These are phyloP conservation scores for Bombus affinis DNA, from an alignment of 1,140 invertebrate genomes.

Conservation along the genomic window DNA sequence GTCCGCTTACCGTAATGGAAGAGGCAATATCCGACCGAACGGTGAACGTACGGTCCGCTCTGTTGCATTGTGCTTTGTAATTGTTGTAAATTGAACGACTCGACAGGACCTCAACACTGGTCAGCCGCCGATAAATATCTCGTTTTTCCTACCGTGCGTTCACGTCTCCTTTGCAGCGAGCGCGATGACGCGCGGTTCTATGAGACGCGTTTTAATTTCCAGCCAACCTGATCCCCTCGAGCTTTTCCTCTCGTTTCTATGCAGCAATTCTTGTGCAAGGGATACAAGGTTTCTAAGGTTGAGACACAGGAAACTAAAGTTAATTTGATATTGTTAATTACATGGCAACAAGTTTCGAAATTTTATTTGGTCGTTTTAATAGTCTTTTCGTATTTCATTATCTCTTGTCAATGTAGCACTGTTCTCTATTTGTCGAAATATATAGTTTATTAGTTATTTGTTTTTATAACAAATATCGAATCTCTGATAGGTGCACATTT, in stretches of 20 bases:
- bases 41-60: conserved; percentile 11
- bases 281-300: background rate
- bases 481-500: too few species aligned
- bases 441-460: too few species aligned
- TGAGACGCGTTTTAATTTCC: background rate
- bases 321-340: background rate
- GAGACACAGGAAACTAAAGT: background rate
- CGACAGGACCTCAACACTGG: conserved; percentile 33
- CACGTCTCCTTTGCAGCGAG: background rate
- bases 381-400: too few species aligned
- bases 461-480: too few species aligned
- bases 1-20: conserved; percentile 34
- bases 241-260: background rate
- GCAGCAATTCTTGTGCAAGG: background rate
- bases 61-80: conserved; percentile 70
- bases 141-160: conserved; percentile 38
- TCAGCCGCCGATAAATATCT: conserved; percentile 34
- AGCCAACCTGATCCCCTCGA: background rate
- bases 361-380: too few species aligned
- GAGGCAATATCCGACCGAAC: conserved; percentile 37
- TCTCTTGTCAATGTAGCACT: too few species aligned
- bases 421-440: too few species aligned
- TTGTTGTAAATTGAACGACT: conserved; percentile 70
- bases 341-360: too few species aligned
- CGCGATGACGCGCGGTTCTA: conserved; percentile 39